Percentiles rank a stretch among this genome's conserved stretches.
phyloP scores from a whole-genome alignment of 1,140 invertebrate species.

The Sesamia nonagrioides region DNA sequence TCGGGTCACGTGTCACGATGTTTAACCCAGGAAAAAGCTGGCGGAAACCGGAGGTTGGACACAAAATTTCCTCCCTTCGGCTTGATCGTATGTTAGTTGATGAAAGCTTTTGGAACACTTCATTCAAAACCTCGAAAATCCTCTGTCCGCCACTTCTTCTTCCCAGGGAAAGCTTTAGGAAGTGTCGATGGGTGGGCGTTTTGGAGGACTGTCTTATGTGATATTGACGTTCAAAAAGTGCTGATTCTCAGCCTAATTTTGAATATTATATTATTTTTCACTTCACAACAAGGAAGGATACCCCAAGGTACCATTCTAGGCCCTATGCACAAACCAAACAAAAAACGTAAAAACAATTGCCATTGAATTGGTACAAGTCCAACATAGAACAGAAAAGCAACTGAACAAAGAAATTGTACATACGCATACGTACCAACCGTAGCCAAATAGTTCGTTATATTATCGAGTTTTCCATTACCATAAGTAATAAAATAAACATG shows the following conservation, averaged over 20 bases:
- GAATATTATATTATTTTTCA: too few species aligned
- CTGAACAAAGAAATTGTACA: neutral
- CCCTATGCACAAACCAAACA: neutral
- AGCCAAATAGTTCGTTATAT: neutral
- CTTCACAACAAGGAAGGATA: too few species aligned
- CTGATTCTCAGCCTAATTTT: too few species aligned
- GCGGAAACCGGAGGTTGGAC: constrained; percentile 9
- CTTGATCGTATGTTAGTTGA: constrained; percentile 1
- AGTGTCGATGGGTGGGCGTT: too few species aligned
- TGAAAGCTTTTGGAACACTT: neutral
- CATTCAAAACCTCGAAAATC: neutral
- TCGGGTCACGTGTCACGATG: constrained; percentile 35
- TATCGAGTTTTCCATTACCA: neutral
- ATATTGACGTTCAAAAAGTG: too few species aligned
- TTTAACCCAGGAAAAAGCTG: constrained; percentile 23
- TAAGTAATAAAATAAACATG: neutral
- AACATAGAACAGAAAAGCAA: neutral
- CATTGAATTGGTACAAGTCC: neutral
- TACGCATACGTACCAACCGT: neutral
- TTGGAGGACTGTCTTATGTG: too few species aligned
- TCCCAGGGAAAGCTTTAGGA: too few species aligned
- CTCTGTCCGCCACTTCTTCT: too few species aligned
- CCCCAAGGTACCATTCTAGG: neutral
- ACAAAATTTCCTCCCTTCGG: neutral
- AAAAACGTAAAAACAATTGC: neutral